Percentiles rank a stretch among this genome's conserved stretches.
phyloP scores from a whole-genome alignment of 2,888 invertebrate genomes.

The Malacosoma neustria region DNA sequence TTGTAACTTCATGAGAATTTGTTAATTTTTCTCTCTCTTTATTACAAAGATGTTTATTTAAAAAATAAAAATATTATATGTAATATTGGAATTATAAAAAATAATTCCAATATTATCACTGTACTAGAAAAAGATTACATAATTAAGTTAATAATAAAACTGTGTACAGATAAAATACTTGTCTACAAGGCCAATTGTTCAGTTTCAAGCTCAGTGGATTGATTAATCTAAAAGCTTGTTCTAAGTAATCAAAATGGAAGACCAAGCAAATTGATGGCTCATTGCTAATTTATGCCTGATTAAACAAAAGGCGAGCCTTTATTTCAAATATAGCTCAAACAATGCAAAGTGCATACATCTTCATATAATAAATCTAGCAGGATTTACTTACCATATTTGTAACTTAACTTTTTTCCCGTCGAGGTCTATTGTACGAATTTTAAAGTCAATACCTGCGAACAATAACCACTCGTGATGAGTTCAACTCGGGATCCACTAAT shows the following conservation, averaged over 20 bases:
- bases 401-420: conserved; percentile 99
- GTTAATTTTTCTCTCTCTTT: no score
- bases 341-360: conserved; percentile 5
- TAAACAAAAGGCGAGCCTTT: not conserved
- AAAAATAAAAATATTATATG: no score
- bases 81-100: no score
- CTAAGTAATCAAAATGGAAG: not conserved
- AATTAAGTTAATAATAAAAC: no score
- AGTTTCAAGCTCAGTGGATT: no score
- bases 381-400: conserved; percentile 93
- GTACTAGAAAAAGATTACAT: no score
- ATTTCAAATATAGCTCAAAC: conserved; percentile 6
- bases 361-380: not conserved
- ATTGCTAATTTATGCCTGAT: not conserved
- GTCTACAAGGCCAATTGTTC: no score
- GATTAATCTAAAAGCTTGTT: not conserved
- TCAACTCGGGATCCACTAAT: conserved; percentile 47
- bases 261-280: not conserved
- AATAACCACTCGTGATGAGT: conserved; percentile 26
- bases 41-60: no score
- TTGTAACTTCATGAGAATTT: no score
- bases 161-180: no score
- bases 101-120: no score
- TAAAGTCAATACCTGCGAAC: conserved; percentile 96
- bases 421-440: conserved; percentile 98